These are phyloP conservation scores for Hypomesus transpacificus DNA, from an alignment of 2,113 vertebrate species.

Conservation along the genomic window DNA sequence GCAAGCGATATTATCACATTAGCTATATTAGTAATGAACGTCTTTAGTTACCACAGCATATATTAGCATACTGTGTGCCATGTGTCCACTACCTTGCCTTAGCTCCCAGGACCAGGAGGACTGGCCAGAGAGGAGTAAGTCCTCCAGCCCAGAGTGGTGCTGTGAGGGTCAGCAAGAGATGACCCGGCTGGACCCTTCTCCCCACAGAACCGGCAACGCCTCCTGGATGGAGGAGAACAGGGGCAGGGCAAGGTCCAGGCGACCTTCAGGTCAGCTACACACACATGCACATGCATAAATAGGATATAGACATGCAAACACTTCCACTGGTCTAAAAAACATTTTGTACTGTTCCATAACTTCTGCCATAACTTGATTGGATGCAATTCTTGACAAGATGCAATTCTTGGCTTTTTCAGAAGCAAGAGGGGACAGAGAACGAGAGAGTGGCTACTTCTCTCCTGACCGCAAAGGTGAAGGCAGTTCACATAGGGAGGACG, in stretches of 20 bases:
- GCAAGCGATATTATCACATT: too few species aligned
- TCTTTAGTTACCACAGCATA: too few species aligned
- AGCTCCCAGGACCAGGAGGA: slow-evolving; percentile 43
- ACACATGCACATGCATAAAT: background rate
- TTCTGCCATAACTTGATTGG: background rate
- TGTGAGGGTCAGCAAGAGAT: slow-evolving; percentile 46
- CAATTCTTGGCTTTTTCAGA: slow-evolving; percentile 46
- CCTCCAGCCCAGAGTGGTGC: slow-evolving; percentile 35
- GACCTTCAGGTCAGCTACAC: slow-evolving; percentile 56
- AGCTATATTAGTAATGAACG: too few species aligned
- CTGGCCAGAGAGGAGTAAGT: slow-evolving; percentile 30
- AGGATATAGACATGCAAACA: background rate
- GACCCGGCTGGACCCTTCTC: slow-evolving; percentile 66
- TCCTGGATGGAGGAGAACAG: slow-evolving; percentile 65
- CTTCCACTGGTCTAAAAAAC: background rate
- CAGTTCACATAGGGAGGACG: slow-evolving; percentile 47
- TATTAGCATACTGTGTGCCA: background rate
- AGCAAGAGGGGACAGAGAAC: slow-evolving; percentile 50
- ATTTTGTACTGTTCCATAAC: background rate
- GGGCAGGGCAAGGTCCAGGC: slow-evolving; percentile 55
- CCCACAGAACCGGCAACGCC: slow-evolving; percentile 37
- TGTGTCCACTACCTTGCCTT: slow-evolving; percentile 10
- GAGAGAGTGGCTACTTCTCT: slow-evolving; percentile 68
- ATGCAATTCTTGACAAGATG: background rate
- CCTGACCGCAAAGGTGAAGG: slow-evolving; percentile 51